A percentile compares a stretch with the other conserved stretches of the same genome.
Conservation (phyloP, 1,140 invertebrate species). For the Drosophila subpulchrella region DNA sequence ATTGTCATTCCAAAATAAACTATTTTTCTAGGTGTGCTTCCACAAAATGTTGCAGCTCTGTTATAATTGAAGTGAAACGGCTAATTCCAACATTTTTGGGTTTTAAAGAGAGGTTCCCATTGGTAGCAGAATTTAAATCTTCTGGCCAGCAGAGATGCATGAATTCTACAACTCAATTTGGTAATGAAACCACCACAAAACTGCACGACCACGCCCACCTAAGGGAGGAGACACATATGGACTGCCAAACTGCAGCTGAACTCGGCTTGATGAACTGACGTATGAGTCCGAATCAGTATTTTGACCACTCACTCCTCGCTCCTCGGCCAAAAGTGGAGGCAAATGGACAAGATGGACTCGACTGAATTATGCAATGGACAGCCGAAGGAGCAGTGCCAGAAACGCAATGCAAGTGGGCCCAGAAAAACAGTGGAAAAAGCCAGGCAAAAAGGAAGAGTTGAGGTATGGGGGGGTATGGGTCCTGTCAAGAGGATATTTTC, state of each 20-base stretch:
- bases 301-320: conserved; percentile 13
- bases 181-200: conserved; percentile 59
- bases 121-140: conserved; percentile 13
- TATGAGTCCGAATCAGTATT: conserved; percentile 44
- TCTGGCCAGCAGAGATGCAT: conserved; percentile 9
- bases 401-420: conserved; percentile 10
- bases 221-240: conserved; percentile 3
- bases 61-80: conserved; percentile 32
- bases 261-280: conserved; percentile 44
- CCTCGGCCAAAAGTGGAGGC: neutral
- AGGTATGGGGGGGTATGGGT: neutral
- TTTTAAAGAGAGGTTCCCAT: conserved; percentile 5
- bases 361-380: conserved; percentile 56
- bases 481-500: conserved; percentile 41
- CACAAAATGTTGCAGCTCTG: neutral
- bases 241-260: conserved; percentile 16
- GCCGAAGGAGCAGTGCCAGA: conserved; percentile 12
- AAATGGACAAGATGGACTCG: conserved; percentile 33
- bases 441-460: neutral
- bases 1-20: too few relatives aligned
- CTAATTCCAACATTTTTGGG: conserved; percentile 17
- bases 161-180: conserved; percentile 26
- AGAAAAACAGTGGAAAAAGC: conserved; percentile 19
- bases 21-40: too few relatives aligned
- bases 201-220: conserved; percentile 16